A percentile compares a stretch with the other conserved stretches of the same genome.
These are phyloP conservation scores for Coelogynopora nodosa DNA, from an alignment of 2,888 invertebrate species.

Conservation along the genomic window DNA sequence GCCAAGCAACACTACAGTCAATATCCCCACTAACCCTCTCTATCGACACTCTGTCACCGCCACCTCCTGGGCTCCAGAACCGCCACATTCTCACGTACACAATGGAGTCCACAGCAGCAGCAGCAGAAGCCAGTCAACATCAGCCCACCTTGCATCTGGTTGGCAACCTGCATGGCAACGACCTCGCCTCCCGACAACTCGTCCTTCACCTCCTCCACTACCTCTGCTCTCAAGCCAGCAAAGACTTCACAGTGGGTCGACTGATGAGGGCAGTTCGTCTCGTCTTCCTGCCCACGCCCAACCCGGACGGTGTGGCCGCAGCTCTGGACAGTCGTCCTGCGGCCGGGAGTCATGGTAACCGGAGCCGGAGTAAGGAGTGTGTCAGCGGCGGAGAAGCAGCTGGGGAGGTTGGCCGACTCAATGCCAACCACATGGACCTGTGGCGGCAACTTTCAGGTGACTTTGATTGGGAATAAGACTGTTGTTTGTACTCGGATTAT, in stretches of 20 bases:
- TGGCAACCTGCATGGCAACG: background rate
- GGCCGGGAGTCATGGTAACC: background rate
- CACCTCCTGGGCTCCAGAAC: too few relatives aligned
- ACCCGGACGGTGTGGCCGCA: background rate
- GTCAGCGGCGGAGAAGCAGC: background rate
- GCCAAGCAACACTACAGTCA: too few relatives aligned
- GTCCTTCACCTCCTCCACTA: background rate
- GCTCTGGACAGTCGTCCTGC: background rate
- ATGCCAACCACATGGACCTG: background rate
- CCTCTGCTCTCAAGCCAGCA: background rate
- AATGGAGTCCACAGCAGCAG: background rate
- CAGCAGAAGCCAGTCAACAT: too few relatives aligned
- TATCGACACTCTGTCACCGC: too few relatives aligned
- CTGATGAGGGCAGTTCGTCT: background rate
- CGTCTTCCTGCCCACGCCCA: background rate
- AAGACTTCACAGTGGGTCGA: background rate
- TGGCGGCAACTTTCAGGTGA: background rate
- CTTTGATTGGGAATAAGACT: too few relatives aligned
- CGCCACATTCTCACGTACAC: background rate
- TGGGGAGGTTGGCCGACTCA: background rate
- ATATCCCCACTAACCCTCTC: too few relatives aligned
- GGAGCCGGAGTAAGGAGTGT: background rate
- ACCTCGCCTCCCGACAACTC: background rate
- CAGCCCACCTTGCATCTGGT: background rate
- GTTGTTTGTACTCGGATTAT: too few relatives aligned